Percentiles rank a stretch among this genome's conserved stretches.
phyloP scores from a whole-genome alignment of 2,888 invertebrate genomes.

The Epistrophe eligans region DNA sequence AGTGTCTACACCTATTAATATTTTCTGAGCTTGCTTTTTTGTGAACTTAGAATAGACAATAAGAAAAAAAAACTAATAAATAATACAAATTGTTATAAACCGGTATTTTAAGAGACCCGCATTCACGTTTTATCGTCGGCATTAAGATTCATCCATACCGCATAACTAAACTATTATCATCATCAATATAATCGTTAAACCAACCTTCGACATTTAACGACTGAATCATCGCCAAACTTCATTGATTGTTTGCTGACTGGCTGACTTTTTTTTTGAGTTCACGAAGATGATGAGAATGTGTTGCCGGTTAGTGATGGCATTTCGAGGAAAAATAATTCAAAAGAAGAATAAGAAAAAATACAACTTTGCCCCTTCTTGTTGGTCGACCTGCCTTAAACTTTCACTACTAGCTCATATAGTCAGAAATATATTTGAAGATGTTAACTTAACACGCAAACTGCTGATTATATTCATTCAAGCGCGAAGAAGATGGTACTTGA shows the following conservation, averaged over 20 bases:
- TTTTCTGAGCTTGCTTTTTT: slow-evolving; percentile 16
- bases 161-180: slow-evolving; percentile 2
- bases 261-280: neutral
- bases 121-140: slow-evolving; percentile 4
- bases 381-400: slow-evolving; percentile 69
- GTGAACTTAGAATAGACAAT: slow-evolving; percentile 10
- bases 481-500: slow-evolving; percentile 47
- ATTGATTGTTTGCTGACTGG: slow-evolving; percentile 42
- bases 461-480: slow-evolving; percentile 63
- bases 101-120: slow-evolving; percentile 35
- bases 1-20: neutral
- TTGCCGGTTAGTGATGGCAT: slow-evolving; percentile 55
- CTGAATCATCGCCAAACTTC: slow-evolving; percentile 65
- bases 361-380: neutral
- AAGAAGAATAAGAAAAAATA: neutral
- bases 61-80: slow-evolving; percentile 15
- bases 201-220: slow-evolving; percentile 71
- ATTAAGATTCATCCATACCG: neutral
- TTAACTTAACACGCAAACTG: slow-evolving; percentile 65
- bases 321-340: slow-evolving; percentile 23
- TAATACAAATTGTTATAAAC: slow-evolving; percentile 33
- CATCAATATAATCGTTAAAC: slow-evolving; percentile 5
- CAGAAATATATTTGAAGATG: slow-evolving; percentile 56
- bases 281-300: slow-evolving; percentile 5
- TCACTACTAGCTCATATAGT: slow-evolving; percentile 46